Evolutionary conservation across 1,140 invertebrate genomes (phyloP).

Genomic region (Eriocheir sinensis): DNA sequence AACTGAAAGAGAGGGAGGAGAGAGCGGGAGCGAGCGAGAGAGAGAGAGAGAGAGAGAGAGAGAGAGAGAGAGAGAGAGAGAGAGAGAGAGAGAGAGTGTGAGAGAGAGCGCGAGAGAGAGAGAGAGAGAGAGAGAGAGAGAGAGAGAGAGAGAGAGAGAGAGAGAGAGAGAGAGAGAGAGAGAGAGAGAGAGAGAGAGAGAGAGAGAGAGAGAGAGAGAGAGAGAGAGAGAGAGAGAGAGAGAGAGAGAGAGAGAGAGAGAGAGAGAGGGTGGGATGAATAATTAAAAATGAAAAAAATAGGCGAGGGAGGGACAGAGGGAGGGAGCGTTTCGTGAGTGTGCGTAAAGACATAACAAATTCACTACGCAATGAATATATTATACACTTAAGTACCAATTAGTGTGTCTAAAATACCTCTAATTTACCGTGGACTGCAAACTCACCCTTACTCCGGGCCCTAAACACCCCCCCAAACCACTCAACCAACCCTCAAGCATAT

Average conservation of each 20-base stretch:
- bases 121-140: background rate
- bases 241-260: background rate
- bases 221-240: background rate
- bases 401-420: background rate
- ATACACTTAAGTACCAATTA: background rate
- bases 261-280: background rate
- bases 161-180: background rate
- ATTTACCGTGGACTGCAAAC: background rate
- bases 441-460: background rate
- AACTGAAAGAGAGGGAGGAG: background rate
- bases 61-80: background rate
- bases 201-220: too few species aligned
- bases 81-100: background rate
- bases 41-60: background rate
- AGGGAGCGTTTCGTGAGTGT: background rate
- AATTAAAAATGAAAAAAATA: slow-evolving; percentile 11
- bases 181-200: background rate
- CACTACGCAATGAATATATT: too few species aligned
- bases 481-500: too few species aligned
- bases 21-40: too few species aligned
- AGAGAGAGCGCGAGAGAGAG: too few species aligned
- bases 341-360: background rate
- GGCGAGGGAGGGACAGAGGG: background rate
- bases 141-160: background rate
- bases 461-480: too few species aligned